These are phyloP conservation scores for Acanthurus leucopareius DNA, from an alignment of 2,797 vertebrate genomes.

Conservation along the genomic window DNA sequence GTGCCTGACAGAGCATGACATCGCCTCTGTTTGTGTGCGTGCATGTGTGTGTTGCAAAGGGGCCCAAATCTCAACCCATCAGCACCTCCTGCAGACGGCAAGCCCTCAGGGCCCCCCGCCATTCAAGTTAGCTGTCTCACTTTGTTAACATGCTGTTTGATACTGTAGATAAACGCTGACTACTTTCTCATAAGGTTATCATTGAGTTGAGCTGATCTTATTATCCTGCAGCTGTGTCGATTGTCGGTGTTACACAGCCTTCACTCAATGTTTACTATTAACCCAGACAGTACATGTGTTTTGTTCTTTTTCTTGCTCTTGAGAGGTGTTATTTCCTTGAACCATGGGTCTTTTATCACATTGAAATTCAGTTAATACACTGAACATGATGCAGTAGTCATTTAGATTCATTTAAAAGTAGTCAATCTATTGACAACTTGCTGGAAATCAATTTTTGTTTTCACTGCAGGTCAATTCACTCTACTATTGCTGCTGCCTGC, in stretches of 20 bases:
- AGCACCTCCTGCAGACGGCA: conserved; percentile 63
- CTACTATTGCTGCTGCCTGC: conserved; percentile 3
- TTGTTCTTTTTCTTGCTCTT: conserved; percentile 8
- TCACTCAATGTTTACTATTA: conserved; percentile 5
- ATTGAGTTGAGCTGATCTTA: conserved; percentile 1
- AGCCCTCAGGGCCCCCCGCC: conserved; percentile 47
- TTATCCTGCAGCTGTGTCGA: conserved; percentile 14
- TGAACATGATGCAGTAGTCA: conserved; percentile 2
- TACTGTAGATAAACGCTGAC: conserved; percentile 41
- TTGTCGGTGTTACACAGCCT: not conserved
- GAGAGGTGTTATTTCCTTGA: conserved; percentile 20
- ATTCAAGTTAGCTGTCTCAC: conserved; percentile 43
- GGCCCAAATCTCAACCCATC: conserved; percentile 55
- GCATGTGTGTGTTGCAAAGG: conserved; percentile 35
- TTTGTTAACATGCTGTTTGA: conserved; percentile 51
- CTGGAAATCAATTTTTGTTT: conserved; percentile 11
- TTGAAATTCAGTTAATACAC: conserved; percentile 12
- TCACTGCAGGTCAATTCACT: conserved; percentile 2
- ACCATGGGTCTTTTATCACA: conserved; percentile 11
- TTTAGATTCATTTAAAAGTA: conserved; percentile 33
- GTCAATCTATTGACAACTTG: conserved; percentile 45
- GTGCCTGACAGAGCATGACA: conserved; percentile 69
- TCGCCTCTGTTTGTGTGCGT: conserved; percentile 42
- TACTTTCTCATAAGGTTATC: conserved; percentile 32
- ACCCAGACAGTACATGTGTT: conserved; percentile 19